phyloP scores from a whole-genome alignment of 2,113 vertebrate genomes.

The Gallinago paraguaiae region DNA sequence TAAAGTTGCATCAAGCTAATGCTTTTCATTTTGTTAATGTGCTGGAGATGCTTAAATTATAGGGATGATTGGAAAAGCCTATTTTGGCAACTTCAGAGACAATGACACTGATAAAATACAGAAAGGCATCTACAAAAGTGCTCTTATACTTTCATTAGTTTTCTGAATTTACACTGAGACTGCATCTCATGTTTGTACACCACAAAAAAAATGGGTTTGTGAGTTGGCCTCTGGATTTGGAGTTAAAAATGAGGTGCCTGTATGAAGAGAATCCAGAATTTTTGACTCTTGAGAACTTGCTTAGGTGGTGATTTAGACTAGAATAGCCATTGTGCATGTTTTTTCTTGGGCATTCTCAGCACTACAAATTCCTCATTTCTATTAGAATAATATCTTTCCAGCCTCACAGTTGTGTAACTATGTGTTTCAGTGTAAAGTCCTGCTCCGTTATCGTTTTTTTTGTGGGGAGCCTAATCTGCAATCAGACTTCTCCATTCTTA shows the following conservation, averaged over 20 bases:
- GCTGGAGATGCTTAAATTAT: not conserved
- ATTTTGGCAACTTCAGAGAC: not conserved
- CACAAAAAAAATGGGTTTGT: not conserved
- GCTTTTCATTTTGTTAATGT: not conserved
- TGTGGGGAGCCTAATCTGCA: not conserved
- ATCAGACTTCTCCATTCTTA: not conserved
- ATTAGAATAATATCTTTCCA: not conserved
- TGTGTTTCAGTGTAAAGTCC: not conserved
- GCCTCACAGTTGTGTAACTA: not conserved
- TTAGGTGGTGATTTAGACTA: not conserved
- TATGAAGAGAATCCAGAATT: not conserved
- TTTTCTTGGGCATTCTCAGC: not conserved
- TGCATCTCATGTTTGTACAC: not conserved
- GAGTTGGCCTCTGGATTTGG: not conserved
- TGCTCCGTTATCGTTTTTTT: accelerated
- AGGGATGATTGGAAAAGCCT: not conserved
- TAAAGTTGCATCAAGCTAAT: not conserved
- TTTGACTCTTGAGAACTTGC: not conserved
- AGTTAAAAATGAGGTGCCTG: not conserved
- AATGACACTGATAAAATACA: not conserved
- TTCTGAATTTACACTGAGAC: not conserved
- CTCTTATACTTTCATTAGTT: not conserved
- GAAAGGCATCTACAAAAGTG: not conserved
- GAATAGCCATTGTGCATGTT: not conserved
- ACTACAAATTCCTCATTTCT: not conserved